phyloP scores from a whole-genome alignment of 2,888 invertebrate species.

The Acleris emargana region DNA sequence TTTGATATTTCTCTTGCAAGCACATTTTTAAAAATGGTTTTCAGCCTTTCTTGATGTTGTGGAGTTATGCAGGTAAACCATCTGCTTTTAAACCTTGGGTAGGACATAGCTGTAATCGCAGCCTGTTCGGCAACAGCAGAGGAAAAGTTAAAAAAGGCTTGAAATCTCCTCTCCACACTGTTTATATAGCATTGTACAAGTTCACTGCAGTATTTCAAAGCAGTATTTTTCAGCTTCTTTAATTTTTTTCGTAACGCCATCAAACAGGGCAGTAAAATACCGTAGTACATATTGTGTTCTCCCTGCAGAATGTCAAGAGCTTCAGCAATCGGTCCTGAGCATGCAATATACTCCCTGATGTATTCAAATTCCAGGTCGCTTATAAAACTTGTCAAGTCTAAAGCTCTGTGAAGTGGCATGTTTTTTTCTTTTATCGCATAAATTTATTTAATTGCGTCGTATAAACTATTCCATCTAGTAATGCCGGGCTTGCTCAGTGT shows the following conservation, averaged over 20 bases:
- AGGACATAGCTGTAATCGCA: too few species aligned
- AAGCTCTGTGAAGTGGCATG: conserved; percentile 1
- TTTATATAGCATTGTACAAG: too few species aligned
- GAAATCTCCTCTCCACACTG: too few species aligned
- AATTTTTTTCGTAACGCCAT: conserved; percentile 14
- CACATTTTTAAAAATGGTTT: too few species aligned
- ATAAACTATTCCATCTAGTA: conserved; percentile 23
- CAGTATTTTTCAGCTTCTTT: background rate
- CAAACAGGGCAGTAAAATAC: conserved; percentile 3
- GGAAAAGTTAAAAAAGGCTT: too few species aligned
- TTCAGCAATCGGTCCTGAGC: conserved; percentile 8
- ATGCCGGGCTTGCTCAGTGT: conserved; percentile 25
- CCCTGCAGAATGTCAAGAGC: conserved; percentile 8
- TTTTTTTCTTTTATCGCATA: conserved; percentile 11
- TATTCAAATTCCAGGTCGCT: conserved; percentile 8
- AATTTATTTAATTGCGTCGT: conserved; percentile 31
- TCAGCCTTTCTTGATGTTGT: too few species aligned
- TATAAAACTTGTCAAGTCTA: conserved; percentile 2
- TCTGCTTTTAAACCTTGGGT: too few species aligned
- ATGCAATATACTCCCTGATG: conserved; percentile 9
- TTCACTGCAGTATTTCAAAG: too few species aligned
- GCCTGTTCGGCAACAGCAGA: too few species aligned
- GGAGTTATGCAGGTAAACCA: too few species aligned
- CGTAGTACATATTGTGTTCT: background rate
- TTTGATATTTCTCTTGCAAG: too few species aligned